A percentile compares a stretch with the other conserved stretches of the same genome.
Conservation (phyloP, 2,888 invertebrate genomes). For the Pocota personata region DNA sequence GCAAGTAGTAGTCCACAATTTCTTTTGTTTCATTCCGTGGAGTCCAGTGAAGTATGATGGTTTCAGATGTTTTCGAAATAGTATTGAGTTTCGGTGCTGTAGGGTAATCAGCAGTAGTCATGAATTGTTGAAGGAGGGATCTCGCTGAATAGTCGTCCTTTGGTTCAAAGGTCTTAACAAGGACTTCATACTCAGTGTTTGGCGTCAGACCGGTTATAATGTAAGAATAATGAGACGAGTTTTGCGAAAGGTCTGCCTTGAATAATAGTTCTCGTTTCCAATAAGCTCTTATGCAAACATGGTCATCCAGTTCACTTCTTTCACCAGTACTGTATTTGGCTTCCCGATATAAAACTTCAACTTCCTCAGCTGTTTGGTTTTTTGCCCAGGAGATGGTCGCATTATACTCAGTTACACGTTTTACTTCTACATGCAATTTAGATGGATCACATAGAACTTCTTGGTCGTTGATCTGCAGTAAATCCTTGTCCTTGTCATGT, state of each 20-base stretch:
- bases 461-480: slow-evolving; percentile 88
- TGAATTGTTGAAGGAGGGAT: slow-evolving; percentile 83
- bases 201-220: slow-evolving; percentile 84
- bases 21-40: slow-evolving; percentile 77
- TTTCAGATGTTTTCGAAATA: slow-evolving; percentile 66
- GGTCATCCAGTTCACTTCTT: slow-evolving; percentile 77
- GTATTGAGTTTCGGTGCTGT: slow-evolving; percentile 76
- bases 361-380: slow-evolving; percentile 76
- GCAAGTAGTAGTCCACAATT: slow-evolving; percentile 79
- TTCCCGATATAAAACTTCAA: slow-evolving; percentile 78
- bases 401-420: slow-evolving; percentile 74
- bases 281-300: slow-evolving; percentile 78
- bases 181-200: slow-evolving; percentile 88
- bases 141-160: slow-evolving; percentile 79
- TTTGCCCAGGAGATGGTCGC: slow-evolving; percentile 78
- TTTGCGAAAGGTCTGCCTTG: slow-evolving; percentile 67
- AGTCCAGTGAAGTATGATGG: slow-evolving; percentile 85
- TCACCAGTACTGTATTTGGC: slow-evolving; percentile 53
- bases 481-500: slow-evolving; percentile 82
- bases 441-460: slow-evolving; percentile 86
- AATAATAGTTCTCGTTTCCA: slow-evolving; percentile 79
- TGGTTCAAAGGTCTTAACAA: slow-evolving; percentile 87
- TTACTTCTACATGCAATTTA: slow-evolving; percentile 80
- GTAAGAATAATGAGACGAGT: slow-evolving; percentile 77
- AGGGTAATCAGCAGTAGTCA: slow-evolving; percentile 86